Percentiles rank a stretch among this genome's conserved stretches.
These are phyloP conservation scores for Hucho hucho DNA, from an alignment of 2,113 vertebrate species.

Conservation along the genomic window DNA sequence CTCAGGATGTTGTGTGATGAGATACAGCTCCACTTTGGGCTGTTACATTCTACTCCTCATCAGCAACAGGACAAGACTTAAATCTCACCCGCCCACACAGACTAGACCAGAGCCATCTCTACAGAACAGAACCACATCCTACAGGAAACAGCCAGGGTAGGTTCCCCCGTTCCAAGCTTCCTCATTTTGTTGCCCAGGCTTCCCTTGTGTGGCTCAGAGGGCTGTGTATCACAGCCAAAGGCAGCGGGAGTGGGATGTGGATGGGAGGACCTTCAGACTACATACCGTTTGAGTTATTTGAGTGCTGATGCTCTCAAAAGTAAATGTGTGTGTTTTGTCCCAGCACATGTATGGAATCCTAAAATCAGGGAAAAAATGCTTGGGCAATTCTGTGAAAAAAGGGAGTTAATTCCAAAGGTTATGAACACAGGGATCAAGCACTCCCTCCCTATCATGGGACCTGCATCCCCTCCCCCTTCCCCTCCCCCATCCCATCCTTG, in stretches of 20 bases:
- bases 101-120: constrained; percentile 11
- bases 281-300: too few species aligned
- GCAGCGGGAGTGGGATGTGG: neutral
- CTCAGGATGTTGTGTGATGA: constrained; percentile 64
- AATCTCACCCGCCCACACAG: constrained; percentile 46
- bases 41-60: constrained; percentile 55
- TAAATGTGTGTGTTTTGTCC: neutral
- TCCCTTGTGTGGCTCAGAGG: neutral
- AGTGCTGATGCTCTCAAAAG: too few species aligned
- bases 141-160: constrained; percentile 9
- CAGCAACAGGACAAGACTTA: constrained; percentile 54
- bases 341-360: neutral
- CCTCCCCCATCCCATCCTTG: constrained; percentile 10
- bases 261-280: neutral
- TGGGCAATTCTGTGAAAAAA: constrained; percentile 9
- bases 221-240: constrained; percentile 15
- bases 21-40: constrained; percentile 66
- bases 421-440: constrained; percentile 34
- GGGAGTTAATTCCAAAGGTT: constrained; percentile 49
- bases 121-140: constrained; percentile 3
- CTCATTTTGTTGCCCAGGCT: neutral
- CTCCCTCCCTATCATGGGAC: constrained; percentile 44
- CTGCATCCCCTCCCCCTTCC: constrained; percentile 26
- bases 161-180: neutral
- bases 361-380: neutral